A percentile compares a stretch with the other conserved stretches of the same genome.
Evolutionary conservation across 1,140 invertebrate species (phyloP).

Genomic region (Steinernema feltiae): DNA sequence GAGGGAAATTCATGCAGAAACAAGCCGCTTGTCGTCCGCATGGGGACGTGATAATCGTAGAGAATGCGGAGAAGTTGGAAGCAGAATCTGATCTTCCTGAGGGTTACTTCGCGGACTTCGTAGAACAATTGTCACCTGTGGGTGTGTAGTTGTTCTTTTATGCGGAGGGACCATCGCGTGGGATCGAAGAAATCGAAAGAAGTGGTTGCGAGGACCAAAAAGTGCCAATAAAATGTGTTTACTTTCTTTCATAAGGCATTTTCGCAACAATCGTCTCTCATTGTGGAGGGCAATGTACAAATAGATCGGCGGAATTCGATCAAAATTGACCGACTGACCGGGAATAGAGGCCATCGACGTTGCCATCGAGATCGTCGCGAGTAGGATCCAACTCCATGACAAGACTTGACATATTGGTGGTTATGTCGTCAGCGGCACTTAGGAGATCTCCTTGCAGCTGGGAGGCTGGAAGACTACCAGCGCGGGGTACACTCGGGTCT

Average conservation of each 20-base stretch:
- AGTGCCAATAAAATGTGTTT: neutral
- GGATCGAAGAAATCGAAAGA: too few relatives aligned
- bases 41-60: too few relatives aligned
- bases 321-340: neutral
- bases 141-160: too few relatives aligned
- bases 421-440: slow-evolving; percentile 53
- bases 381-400: slow-evolving; percentile 42
- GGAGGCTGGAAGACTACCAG: slow-evolving; percentile 32
- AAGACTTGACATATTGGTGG: slow-evolving; percentile 50
- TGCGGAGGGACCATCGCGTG: too few relatives aligned
- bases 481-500: neutral
- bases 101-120: too few relatives aligned
- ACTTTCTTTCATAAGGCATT: neutral
- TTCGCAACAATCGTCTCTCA: neutral
- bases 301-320: neutral
- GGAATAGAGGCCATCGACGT: neutral
- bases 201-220: too few relatives aligned
- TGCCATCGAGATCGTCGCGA: neutral
- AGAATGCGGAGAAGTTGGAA: too few relatives aligned
- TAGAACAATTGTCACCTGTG: too few relatives aligned
- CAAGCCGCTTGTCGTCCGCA: too few relatives aligned
- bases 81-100: too few relatives aligned
- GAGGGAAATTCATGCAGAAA: too few relatives aligned
- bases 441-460: slow-evolving; percentile 33
- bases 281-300: slow-evolving; percentile 14